phyloP scores from a whole-genome alignment of 2,797 vertebrate species.

The Tapera naevia region DNA sequence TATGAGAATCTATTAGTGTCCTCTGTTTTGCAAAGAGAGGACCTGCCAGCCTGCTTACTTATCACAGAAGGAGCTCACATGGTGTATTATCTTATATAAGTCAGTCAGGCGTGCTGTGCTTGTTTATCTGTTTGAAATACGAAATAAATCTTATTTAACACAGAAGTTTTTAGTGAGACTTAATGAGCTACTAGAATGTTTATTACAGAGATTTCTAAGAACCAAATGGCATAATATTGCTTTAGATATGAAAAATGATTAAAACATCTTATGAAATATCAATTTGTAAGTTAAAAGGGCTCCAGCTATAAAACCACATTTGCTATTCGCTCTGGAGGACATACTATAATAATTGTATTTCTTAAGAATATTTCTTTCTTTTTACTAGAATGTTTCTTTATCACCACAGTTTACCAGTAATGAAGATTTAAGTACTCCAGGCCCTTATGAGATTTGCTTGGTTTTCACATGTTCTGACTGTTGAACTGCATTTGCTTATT shows the following conservation, averaged over 20 bases:
- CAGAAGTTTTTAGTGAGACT: constrained; percentile 24
- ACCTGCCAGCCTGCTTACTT: neutral
- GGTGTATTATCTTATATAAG: neutral
- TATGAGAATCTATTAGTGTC: neutral
- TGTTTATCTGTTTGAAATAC: constrained; percentile 31
- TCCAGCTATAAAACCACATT: neutral
- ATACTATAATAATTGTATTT: neutral
- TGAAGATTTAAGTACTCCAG: neutral
- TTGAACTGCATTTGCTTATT: neutral
- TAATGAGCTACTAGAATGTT: constrained; percentile 40
- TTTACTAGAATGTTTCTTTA: neutral
- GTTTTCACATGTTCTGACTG: neutral
- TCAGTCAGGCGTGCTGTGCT: neutral
- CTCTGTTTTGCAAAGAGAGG: neutral
- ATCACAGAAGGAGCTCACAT: neutral
- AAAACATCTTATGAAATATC: constrained; percentile 4
- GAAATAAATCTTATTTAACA: constrained; percentile 2
- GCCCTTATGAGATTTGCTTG: neutral
- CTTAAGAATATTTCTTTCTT: neutral
- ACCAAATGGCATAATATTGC: neutral
- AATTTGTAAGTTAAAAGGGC: neutral
- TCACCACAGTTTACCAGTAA: neutral
- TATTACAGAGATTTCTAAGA: constrained; percentile 26
- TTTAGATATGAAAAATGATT: constrained; percentile 20
- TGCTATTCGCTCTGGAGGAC: neutral